Conservation (phyloP, 2,888 invertebrate genomes). For the Automeris io region DNA sequence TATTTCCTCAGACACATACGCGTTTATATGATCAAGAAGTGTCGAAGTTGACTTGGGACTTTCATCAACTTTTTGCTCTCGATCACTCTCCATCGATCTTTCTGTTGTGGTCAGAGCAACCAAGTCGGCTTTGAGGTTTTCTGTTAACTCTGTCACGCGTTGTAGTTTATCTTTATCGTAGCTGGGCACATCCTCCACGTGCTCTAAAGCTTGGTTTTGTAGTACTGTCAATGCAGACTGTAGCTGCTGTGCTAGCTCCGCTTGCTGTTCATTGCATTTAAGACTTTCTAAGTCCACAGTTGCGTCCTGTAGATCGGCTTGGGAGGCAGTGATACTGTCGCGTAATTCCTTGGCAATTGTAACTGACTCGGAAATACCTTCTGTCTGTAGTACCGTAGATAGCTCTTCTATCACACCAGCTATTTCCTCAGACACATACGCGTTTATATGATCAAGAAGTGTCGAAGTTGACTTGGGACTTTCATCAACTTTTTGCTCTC, state of each 20-base stretch:
- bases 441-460: too few relatives aligned
- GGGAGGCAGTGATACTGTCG: conserved; percentile 15
- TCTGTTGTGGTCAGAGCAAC: background rate
- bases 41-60: background rate
- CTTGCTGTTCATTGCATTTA: background rate
- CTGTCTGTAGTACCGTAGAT: background rate
- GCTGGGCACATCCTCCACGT: conserved; percentile 15
- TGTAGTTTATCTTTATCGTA: conserved; percentile 15
- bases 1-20: background rate
- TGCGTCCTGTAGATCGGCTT: background rate
- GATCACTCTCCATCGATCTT: background rate
- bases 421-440: too few relatives aligned
- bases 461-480: too few relatives aligned
- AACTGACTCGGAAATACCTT: background rate
- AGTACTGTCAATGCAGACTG: conserved; percentile 19
- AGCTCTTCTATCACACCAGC: too few relatives aligned
- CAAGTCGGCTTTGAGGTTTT: conserved; percentile 21
- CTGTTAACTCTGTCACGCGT: conserved; percentile 15
- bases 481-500: too few relatives aligned
- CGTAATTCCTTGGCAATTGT: conserved; percentile 23
- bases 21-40: background rate
- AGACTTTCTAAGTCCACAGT: background rate
- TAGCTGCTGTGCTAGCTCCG: background rate
- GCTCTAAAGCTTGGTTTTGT: conserved; percentile 19
- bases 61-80: background rate